Percentiles rank a stretch among this genome's conserved stretches.
phyloP scores from a whole-genome alignment of 53 echinoderm and acorn worm species.

The Henricia sp. region DNA sequence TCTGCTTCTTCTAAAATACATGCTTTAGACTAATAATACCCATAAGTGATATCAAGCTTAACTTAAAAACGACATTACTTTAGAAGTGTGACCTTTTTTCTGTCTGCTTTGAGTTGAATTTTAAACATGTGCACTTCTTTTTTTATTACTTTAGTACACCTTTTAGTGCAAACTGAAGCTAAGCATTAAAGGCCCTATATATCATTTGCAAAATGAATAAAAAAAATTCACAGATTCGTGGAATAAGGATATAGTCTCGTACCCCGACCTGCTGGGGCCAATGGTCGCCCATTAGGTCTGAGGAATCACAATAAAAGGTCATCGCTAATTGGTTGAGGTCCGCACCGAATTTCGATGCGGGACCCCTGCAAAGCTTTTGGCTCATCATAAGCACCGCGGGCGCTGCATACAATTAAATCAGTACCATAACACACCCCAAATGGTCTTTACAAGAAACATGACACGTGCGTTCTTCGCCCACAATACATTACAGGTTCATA shows the following conservation, averaged over 20 bases:
- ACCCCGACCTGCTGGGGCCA: background rate
- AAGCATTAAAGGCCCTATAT: too few relatives aligned
- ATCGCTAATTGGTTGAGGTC: too few relatives aligned
- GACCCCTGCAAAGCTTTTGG: too few relatives aligned
- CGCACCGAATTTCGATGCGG: too few relatives aligned
- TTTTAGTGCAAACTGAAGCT: too few relatives aligned
- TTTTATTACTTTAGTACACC: background rate
- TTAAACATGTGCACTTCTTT: background rate
- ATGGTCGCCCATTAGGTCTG: background rate
- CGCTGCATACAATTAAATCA: too few relatives aligned
- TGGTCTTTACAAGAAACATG: too few relatives aligned
- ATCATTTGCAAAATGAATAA: background rate
- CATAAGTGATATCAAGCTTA: constrained; percentile 19
- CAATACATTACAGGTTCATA: too few relatives aligned
- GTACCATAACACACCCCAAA: too few relatives aligned
- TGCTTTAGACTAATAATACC: constrained; percentile 27
- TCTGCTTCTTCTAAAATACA: constrained; percentile 90
- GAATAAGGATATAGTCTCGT: background rate
- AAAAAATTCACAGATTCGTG: background rate
- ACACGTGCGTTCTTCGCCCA: too few relatives aligned
- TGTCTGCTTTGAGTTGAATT: constrained; percentile 15
- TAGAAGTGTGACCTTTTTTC: constrained; percentile 23
- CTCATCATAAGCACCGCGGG: too few relatives aligned
- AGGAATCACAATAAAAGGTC: too few relatives aligned
- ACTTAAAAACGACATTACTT: constrained; percentile 26